Base-by-base conservation (phyloP, 2,888 invertebrate genomes). In the Stramonita haemastoma region DNA sequence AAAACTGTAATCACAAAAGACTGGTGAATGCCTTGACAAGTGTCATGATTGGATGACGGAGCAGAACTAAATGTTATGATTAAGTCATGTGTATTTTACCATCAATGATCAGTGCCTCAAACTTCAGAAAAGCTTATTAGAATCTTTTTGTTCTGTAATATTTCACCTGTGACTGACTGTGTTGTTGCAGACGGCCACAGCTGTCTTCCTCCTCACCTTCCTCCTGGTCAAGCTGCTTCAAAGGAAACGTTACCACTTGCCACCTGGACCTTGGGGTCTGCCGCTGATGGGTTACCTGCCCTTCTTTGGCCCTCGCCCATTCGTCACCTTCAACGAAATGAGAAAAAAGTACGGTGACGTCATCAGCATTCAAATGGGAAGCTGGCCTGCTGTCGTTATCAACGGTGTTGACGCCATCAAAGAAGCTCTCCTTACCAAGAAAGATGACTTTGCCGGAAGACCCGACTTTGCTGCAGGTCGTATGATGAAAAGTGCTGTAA, bases 231-330 rank as follows among this genome's bases (percentile, higher is more conserved):
- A 79, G 29, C 77, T 86, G 86, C 4, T 36, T 56, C 79, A 60
- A 57, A 89, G 36, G 86, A 77, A 86, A 36, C 89, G 77, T 46
- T 66, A 34, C 77, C 57, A 60, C 0, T 60, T 86, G 26, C 91
- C 91, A 4, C 89, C 90, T 0, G 93, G 92, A 26, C 93, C 93
- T 0, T 87, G 90, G 89, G 92, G 92, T 26, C 88, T 91, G 17
- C 93, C 93, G n/a, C 57, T 93, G 32, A 60, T 93, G 4, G 93
- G 93, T 5, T 92, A 93, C 84, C 89, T 93, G 57, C 92, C 92
- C 22, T 90, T 92, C 15, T 89, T 93, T 17, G 91, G 91, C 13
- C 66, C 81, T 17, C 32, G 89, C 8, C 93, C 93, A 13, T 89
- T 89, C 22, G 32, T 83, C 66, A 92, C 91, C 29, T 91, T 92